These are phyloP conservation scores for Balanococcus diminutus DNA, from an alignment of 2,888 invertebrate species.

Conservation along the genomic window DNA sequence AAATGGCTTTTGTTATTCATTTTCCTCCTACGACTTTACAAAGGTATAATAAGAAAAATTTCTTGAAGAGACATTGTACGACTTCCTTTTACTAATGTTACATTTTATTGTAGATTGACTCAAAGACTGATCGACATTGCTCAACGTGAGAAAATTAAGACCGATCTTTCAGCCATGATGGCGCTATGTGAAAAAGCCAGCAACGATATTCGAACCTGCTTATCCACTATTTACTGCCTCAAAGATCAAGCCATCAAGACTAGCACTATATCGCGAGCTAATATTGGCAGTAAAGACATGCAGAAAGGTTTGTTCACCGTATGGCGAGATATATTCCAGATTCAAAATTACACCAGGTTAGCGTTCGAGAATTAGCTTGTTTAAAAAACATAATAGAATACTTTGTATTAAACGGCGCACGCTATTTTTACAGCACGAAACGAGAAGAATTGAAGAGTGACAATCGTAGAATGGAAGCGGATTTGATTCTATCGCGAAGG, in stretches of 20 bases:
- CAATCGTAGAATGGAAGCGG: not conserved
- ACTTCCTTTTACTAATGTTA: not conserved
- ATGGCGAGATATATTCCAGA: constrained; percentile 80
- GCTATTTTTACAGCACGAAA: constrained; percentile 16
- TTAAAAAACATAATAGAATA: not conserved
- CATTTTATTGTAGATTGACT: constrained; percentile 61
- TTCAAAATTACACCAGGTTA: constrained; percentile 60
- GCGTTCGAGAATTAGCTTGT: not conserved
- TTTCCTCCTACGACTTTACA: constrained; percentile 66
- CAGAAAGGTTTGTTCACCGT: constrained; percentile 84
- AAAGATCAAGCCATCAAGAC: constrained; percentile 63
- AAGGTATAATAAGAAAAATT: constrained; percentile 59
- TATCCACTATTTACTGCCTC: constrained; percentile 85
- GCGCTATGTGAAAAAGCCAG: constrained; percentile 82
- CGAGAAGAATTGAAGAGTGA: not conserved
- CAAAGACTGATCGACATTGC: constrained; percentile 74
- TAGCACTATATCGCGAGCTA: constrained; percentile 69
- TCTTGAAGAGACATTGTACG: not conserved
- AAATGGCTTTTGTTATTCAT: constrained; percentile 76
- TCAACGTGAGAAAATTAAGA: constrained; percentile 70
- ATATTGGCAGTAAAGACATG: constrained; percentile 85
- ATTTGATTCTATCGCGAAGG: constrained; percentile 27
- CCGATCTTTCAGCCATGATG: constrained; percentile 73
- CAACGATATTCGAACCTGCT: constrained; percentile 90
- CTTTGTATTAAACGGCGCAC: not conserved